phyloP scores from a whole-genome alignment of 2,113 vertebrate species.

The Pelecanoides urinatrix region DNA sequence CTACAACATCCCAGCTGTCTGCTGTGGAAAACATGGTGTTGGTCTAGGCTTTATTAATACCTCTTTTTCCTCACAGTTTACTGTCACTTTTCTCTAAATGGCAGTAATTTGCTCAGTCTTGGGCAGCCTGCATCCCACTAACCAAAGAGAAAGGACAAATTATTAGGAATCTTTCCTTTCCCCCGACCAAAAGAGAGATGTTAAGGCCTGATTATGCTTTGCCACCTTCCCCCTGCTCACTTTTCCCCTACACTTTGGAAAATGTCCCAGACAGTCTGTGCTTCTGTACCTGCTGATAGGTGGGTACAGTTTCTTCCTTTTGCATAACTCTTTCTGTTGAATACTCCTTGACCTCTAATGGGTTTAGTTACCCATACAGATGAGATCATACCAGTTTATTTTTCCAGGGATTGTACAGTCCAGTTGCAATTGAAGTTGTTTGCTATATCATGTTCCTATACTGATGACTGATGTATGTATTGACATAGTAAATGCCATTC shows the following conservation, averaged over 20 bases:
- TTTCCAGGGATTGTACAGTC: neutral
- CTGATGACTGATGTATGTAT: neutral
- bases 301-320: neutral
- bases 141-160: neutral
- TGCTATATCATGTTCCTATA: neutral
- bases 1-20: neutral
- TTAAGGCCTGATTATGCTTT: neutral
- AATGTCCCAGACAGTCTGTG: neutral
- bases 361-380: neutral
- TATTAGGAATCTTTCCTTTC: neutral
- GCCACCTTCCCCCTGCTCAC: neutral
- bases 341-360: neutral
- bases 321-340: neutral
- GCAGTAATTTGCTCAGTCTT: neutral
- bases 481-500: neutral
- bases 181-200: neutral
- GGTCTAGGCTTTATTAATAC: neutral
- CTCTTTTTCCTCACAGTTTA: neutral
- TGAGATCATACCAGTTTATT: neutral
- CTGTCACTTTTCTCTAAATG: neutral
- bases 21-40: neutral
- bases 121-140: neutral
- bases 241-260: accelerated
- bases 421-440: neutral
- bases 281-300: neutral